A percentile compares a stretch with the other conserved stretches of the same genome.
phyloP scores from a whole-genome alignment of 2,888 invertebrate genomes.

The Leptinotarsa tumamoca region DNA sequence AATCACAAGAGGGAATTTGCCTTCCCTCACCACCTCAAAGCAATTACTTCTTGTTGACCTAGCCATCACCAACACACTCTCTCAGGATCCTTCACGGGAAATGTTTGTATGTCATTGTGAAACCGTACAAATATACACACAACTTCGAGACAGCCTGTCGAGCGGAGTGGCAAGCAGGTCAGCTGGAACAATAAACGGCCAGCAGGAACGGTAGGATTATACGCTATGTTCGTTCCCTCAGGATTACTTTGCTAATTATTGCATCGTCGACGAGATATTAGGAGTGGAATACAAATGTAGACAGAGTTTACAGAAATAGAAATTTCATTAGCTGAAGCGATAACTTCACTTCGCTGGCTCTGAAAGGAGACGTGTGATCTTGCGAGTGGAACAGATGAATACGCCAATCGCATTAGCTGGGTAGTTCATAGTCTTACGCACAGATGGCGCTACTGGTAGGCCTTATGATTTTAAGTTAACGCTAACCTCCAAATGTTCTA shows the following conservation, averaged over 20 bases:
- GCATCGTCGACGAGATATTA: constrained; percentile 13
- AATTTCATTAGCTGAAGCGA: not conserved
- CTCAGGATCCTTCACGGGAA: constrained; percentile 4
- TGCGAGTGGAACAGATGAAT: not conserved
- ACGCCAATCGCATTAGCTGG: not conserved
- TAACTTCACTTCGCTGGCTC: not conserved
- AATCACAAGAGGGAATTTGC: not conserved
- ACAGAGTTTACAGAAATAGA: not conserved
- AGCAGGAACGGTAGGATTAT: constrained; percentile 19
- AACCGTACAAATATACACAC: constrained; percentile 25
- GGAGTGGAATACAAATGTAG: constrained; percentile 9
- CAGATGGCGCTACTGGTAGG: too few species aligned
- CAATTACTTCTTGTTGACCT: constrained; percentile 9
- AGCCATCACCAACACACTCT: constrained; percentile 17
- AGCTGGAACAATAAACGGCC: constrained; percentile 21
- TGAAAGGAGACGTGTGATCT: not conserved
- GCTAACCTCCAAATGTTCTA: too few species aligned
- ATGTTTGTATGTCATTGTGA: constrained; percentile 23
- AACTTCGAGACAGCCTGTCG: constrained; percentile 30
- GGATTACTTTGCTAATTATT: constrained; percentile 24
- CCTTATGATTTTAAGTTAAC: too few species aligned
- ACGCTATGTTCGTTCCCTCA: constrained; percentile 9
- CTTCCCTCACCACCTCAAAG: not conserved
- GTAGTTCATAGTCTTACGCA: too few species aligned
- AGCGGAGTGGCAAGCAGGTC: constrained; percentile 27